Percentiles rank a stretch among this genome's conserved stretches.
These are phyloP conservation scores for Hydropotes inermis DNA, from an alignment of 2,113 vertebrate species.

Conservation along the genomic window DNA sequence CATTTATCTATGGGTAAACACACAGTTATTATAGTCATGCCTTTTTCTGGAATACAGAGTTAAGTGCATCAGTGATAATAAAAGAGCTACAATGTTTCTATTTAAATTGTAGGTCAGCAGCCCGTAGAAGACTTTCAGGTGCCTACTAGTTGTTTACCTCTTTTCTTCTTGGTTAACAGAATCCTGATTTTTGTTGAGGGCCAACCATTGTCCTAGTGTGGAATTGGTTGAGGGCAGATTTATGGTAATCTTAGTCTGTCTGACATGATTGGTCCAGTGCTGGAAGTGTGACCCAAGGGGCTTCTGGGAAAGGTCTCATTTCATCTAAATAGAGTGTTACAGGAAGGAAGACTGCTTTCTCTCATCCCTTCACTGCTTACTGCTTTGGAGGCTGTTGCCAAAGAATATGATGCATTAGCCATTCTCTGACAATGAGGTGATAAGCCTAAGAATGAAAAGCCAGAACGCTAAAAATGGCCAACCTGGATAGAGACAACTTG, in stretches of 20 bases:
- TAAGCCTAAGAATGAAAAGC: slow-evolving; percentile 24
- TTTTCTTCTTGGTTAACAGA: slow-evolving; percentile 3
- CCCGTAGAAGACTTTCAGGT: background rate
- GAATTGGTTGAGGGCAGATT: background rate
- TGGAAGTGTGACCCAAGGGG: background rate
- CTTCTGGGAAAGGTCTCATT: background rate
- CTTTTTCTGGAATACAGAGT: background rate
- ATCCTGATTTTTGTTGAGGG: slow-evolving; percentile 1
- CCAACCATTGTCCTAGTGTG: background rate
- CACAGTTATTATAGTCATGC: background rate
- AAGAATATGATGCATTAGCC: background rate
- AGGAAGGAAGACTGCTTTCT: background rate
- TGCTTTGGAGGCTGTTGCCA: background rate
- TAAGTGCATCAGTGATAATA: background rate
- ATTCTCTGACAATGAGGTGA: slow-evolving; percentile 5
- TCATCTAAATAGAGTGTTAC: background rate
- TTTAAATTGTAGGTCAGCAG: background rate
- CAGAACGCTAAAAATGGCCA: background rate
- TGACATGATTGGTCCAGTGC: background rate
- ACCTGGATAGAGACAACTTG: background rate
- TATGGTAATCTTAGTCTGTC: background rate
- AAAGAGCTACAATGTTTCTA: background rate
- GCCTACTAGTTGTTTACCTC: background rate
- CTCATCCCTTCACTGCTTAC: background rate
- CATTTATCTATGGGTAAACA: background rate